Base-by-base conservation (phyloP, 2,888 invertebrate species). In the Cabera pusaria region DNA sequence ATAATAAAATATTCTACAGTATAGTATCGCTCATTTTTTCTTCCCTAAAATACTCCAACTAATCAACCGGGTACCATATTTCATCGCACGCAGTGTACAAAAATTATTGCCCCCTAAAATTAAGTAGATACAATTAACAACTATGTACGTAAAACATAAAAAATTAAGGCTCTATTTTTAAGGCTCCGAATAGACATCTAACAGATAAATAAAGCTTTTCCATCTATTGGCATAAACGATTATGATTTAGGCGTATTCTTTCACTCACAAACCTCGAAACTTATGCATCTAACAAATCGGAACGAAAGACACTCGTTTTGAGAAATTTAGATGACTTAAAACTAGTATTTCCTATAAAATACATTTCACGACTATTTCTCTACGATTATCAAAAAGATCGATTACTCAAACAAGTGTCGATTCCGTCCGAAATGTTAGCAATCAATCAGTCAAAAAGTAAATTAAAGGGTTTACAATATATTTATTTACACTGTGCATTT, bases 191-290 rank as follows among this genome's bases (percentile, higher is more conserved):
- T 24, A 27, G 49, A 59, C 50, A 29, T 61, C 56, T 58, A 62
- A 54, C 50, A 45, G 54, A 58, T 58, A 64, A 71, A 65, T 69
- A 69, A 73, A 72, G 64, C 64, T 70, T 58, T 69, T 59, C 60
- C 47, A 63, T 72, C 69, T 70, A 63, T 72, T 70, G 66, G 65
- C 59, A 62, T 67, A 33, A 33, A 20, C 59, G 44, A 56, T 53
- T 53, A 36, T 36, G 57, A 57, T 60, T 58, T 58, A 64, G 58
- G 59, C 58, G 57, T 52, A 37, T 28, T 36, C 44, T 39, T 23
- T 49, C 43, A 44, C 34, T 27, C 45, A 36, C 42, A 35, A n/a
- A 31, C 34, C 35, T 5, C 7, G 14, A 26, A 23, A 37, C 32
- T 20, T 11, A 28, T 32, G 9, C 14, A 7, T 6, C 16, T 6